phyloP scores from a whole-genome alignment of 2,888 invertebrate species.

The Pseudococcus viburni region DNA sequence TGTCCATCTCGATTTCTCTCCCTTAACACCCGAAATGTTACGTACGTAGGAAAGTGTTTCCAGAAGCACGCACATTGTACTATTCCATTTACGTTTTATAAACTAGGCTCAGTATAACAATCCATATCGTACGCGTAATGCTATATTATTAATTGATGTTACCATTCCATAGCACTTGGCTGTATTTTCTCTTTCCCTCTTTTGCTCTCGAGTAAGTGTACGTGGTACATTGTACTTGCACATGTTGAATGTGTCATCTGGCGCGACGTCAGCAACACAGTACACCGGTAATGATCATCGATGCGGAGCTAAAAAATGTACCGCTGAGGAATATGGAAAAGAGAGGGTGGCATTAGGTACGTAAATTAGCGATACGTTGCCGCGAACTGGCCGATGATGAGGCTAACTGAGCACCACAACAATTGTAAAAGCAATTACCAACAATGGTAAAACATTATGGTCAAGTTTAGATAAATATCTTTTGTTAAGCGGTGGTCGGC shows the following conservation, averaged over 20 bases:
- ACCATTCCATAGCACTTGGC: conserved; percentile 1
- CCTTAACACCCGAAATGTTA: conserved; percentile 17
- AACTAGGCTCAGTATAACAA: neutral
- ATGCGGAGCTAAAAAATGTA: conserved; percentile 59
- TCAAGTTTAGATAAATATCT: conserved; percentile 56
- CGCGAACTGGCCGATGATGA: conserved; percentile 42
- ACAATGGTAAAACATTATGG: conserved; percentile 54
- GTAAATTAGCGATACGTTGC: conserved; percentile 56
- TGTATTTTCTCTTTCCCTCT: neutral
- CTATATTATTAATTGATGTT: conserved; percentile 53
- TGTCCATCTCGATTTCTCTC: conserved; percentile 59
- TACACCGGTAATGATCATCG: conserved; percentile 40
- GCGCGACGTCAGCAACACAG: conserved; percentile 19
- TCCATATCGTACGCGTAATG: conserved; percentile 56
- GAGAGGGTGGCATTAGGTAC: neutral
- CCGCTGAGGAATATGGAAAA: neutral
- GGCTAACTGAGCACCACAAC: neutral
- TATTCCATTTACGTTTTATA: neutral
- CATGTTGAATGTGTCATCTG: conserved; percentile 64
- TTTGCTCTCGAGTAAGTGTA: neutral
- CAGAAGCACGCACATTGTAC: neutral
- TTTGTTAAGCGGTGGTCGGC: conserved; percentile 50
- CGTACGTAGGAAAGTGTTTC: neutral
- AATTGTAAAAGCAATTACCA: conserved; percentile 62
- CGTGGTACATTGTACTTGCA: neutral